Percentiles rank a stretch among this genome's conserved stretches.
Evolutionary conservation across 92 coral and sea anemone species (phyloP).

Genomic region (Porites cylindrica): DNA sequence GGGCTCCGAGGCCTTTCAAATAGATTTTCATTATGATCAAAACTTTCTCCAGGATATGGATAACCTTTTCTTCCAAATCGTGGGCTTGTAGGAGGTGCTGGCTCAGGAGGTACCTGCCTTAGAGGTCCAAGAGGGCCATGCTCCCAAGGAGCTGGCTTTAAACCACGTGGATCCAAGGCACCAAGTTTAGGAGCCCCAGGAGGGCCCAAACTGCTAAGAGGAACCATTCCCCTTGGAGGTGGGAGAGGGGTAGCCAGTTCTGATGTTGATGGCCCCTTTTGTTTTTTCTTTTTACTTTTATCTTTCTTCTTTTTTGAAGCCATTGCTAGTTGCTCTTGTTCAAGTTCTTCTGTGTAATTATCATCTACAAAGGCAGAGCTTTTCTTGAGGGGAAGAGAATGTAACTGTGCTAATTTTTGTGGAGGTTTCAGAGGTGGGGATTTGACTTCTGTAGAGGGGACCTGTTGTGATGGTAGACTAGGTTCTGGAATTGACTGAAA

Average conservation of each 20-base stretch:
- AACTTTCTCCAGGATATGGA: constrained; percentile 29
- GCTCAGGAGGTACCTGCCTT: constrained; percentile 74
- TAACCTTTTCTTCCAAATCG: constrained; percentile 35
- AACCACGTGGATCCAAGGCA: constrained; percentile 60
- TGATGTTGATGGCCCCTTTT: constrained; percentile 38
- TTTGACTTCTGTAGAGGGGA: background rate
- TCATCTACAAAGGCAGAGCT: background rate
- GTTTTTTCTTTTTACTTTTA: constrained; percentile 72
- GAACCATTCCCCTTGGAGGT: constrained; percentile 77
- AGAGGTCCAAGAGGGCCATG: constrained; percentile 73
- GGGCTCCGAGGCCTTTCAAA: constrained; percentile 84
- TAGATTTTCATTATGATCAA: constrained; percentile 28
- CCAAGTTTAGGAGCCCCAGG: constrained; percentile 73
- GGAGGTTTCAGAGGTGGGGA: constrained; percentile 5
- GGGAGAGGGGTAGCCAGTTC: constrained; percentile 56
- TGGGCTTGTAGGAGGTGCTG: constrained; percentile 33
- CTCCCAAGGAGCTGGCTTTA: constrained; percentile 86
- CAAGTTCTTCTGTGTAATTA: background rate
- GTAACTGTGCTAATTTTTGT: constrained; percentile 1
- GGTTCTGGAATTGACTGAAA: background rate
- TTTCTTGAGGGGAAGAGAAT: background rate
- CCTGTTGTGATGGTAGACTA: background rate
- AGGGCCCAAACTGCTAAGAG: constrained; percentile 64
- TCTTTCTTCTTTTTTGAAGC: constrained; percentile 25
- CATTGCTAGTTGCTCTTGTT: constrained; percentile 7